Base-by-base conservation (phyloP, 2,797 vertebrate species). In the Hyperoplus immaculatus region DNA sequence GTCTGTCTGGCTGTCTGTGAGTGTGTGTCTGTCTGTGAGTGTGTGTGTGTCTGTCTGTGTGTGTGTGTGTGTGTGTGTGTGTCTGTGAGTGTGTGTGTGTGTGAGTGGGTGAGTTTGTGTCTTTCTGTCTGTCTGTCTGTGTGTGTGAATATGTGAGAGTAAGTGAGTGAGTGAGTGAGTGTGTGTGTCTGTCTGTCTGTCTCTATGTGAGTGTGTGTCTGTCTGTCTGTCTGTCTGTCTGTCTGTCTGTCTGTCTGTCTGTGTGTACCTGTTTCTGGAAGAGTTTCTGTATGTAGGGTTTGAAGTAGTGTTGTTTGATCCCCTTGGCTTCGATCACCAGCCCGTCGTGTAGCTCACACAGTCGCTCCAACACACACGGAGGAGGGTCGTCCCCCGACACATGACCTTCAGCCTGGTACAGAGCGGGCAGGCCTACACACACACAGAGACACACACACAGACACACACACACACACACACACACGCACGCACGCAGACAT, bases 251-350 rank as follows among this genome's bases (percentile, higher is more conserved):
- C 0, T 38, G 59, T 47, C 16, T n/a, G 0, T 0, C 10, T 13
- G 12, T 6, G 11, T 89, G n/a, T n/a, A 99, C 98, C 96, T 96
- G 96, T 89, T 89, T 97, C 39, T 97, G 94, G 88, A 96, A 97
- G 0, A 99, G 95, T 58, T 96, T 97, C 74, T 95, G 95, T 61
- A 99, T 97, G 92, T 99, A 99, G 0, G 98, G 98, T 78, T 96
- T 99, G 86, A 99, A 99, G 91, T 99, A 99, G 92, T 99, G 97
- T 78, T 98, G 97, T 69, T 99, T 99, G 94, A 99, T 99, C 85
- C 97, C 97, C 82, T 99, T 99, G 0, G 98, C 98, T 82, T 99
- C 98, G 55, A 99, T 95, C 15, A 97, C 93, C 83, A 99, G 95
- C 8, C 98, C 98, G 0, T 99, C 97, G 0, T 99, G 97, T 47